Evolutionary conservation across 2,797 vertebrate genomes (phyloP).

Genomic region (Coilia nasus): DNA sequence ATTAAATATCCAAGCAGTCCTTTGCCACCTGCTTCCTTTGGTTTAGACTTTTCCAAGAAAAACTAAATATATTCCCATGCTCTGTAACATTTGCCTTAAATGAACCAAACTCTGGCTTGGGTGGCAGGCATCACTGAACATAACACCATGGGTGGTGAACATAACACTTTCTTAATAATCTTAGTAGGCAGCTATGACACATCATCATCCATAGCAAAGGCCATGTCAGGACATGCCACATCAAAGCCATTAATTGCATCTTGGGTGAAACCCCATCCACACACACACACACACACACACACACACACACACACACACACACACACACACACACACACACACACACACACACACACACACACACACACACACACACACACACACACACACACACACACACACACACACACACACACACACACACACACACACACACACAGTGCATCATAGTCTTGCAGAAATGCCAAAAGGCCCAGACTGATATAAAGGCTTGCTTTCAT

Average conservation of each 20-base stretch:
- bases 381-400: background rate
- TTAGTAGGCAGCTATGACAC: background rate
- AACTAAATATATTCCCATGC: background rate
- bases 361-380: background rate
- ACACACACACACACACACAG: slow-evolving; percentile 1
- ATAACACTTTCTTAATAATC: background rate
- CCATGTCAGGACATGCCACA: background rate
- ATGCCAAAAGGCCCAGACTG: background rate
- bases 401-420: background rate
- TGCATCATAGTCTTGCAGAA: background rate
- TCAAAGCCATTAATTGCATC: background rate
- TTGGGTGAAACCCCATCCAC: background rate
- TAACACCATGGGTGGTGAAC: too few relatives aligned
- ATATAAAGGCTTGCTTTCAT: background rate
- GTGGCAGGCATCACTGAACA: background rate
- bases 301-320: background rate
- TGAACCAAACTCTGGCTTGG: background rate
- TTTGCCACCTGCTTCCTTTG: background rate
- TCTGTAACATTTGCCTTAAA: background rate
- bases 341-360: background rate
- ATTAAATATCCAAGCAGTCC: background rate
- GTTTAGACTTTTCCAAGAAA: background rate
- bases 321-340: background rate
- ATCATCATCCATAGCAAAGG: background rate
- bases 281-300: background rate